Conservation (phyloP, 2,888 invertebrate species). For the Chouioia cunea region DNA sequence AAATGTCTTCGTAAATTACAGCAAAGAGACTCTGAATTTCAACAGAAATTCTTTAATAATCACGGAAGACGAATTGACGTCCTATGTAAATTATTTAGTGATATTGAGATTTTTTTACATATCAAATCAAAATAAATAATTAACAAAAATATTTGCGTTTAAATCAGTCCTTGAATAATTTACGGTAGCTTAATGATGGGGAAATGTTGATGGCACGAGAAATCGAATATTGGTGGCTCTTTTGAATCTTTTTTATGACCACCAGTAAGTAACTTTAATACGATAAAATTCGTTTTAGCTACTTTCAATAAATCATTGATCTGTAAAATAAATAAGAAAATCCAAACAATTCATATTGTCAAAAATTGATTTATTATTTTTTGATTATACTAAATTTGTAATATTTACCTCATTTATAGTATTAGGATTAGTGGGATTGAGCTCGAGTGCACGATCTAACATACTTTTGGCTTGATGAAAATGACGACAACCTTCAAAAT, state of each 20-base stretch:
- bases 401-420: constrained; percentile 63
- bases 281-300: constrained; percentile 95
- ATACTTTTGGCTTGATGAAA: constrained; percentile 92
- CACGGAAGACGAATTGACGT: constrained; percentile 39
- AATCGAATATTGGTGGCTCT: constrained; percentile 91
- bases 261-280: constrained; percentile 90
- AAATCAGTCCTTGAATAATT: constrained; percentile 71
- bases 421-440: constrained; percentile 75
- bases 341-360: background rate
- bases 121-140: constrained; percentile 70
- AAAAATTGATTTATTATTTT: constrained; percentile 2
- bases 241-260: constrained; percentile 92
- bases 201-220: constrained; percentile 89
- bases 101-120: constrained; percentile 3
- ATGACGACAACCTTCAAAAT: constrained; percentile 88
- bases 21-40: constrained; percentile 13
- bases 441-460: constrained; percentile 84
- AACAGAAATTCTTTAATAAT: constrained; percentile 15
- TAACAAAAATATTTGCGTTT: constrained; percentile 57
- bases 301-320: constrained; percentile 87
- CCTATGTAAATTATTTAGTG: background rate
- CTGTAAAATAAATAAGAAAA: constrained; percentile 69
- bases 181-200: constrained; percentile 84
- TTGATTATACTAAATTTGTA: background rate
- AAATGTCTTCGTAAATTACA: constrained; percentile 32